Conservation (phyloP, 2,797 vertebrate genomes). For the Gila robusta region DNA sequence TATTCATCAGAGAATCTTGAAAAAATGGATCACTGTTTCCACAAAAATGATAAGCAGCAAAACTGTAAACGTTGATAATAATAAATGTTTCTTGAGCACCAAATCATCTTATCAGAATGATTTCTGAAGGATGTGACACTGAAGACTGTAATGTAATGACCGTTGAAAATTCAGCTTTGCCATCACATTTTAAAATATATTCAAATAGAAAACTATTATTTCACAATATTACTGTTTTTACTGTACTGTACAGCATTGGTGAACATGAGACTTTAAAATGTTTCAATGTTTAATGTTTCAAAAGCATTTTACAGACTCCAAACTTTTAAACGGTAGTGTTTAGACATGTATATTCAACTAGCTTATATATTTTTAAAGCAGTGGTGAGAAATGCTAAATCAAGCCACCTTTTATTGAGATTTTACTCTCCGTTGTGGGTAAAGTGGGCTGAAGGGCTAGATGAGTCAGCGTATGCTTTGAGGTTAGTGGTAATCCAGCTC, state of each 20-base stretch:
- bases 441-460: background rate
- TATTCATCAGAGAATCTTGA: background rate
- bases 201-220: background rate
- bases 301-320: background rate
- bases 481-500: slow-evolving; percentile 26
- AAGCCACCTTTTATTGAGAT: background rate
- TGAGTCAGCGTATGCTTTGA: slow-evolving; percentile 6
- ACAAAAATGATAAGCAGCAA: background rate
- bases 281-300: background rate
- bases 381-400: background rate
- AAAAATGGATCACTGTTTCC: background rate
- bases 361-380: background rate
- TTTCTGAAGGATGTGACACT: background rate
- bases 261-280: background rate
- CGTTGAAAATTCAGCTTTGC: background rate
- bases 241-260: background rate
- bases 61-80: background rate
- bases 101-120: background rate
- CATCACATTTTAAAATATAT: background rate
- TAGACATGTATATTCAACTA: background rate
- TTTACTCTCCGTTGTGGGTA: background rate
- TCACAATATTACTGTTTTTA: background rate
- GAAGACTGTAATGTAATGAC: background rate
- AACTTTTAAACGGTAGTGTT: background rate
- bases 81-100: background rate